phyloP scores from a whole-genome alignment of 2,113 vertebrate species.

The Marmota monax region DNA sequence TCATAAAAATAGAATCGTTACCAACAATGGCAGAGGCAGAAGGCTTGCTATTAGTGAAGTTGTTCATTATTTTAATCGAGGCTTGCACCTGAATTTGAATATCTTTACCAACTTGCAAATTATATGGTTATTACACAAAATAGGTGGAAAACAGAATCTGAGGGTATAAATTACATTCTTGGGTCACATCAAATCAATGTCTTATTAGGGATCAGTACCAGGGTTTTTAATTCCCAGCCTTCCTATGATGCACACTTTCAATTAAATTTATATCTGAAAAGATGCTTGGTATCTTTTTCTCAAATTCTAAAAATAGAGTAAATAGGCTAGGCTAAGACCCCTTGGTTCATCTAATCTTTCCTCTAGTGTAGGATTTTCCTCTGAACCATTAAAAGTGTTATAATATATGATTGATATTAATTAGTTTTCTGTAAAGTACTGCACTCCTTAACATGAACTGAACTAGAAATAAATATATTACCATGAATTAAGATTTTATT shows the following conservation, averaged over 20 bases:
- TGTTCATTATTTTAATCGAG: slow-evolving; percentile 71
- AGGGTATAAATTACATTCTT: slow-evolving; percentile 68
- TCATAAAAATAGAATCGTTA: slow-evolving; percentile 59
- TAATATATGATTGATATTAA: slow-evolving; percentile 89
- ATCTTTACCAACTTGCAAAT: slow-evolving; percentile 71
- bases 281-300: slow-evolving; percentile 61
- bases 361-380: slow-evolving; percentile 65
- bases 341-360: slow-evolving; percentile 76
- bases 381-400: slow-evolving; percentile 77
- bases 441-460: slow-evolving; percentile 86
- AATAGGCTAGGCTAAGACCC: slow-evolving; percentile 63
- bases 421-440: slow-evolving; percentile 86
- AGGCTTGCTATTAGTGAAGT: slow-evolving; percentile 58
- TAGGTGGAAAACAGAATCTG: slow-evolving; percentile 57
- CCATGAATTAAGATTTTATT: slow-evolving; percentile 89
- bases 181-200: slow-evolving; percentile 66
- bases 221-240: slow-evolving; percentile 54
- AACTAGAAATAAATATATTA: slow-evolving; percentile 89
- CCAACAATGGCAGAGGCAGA: slow-evolving; percentile 49
- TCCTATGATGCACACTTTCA: slow-evolving; percentile 33
- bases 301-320: slow-evolving; percentile 62
- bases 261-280: slow-evolving; percentile 70
- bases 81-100: slow-evolving; percentile 65
- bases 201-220: slow-evolving; percentile 62
- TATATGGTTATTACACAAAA: slow-evolving; percentile 64